A percentile compares a stretch with the other conserved stretches of the same genome.
Evolutionary conservation across 1,140 invertebrate species (phyloP).

Genomic region (Penaeus indicus): DNA sequence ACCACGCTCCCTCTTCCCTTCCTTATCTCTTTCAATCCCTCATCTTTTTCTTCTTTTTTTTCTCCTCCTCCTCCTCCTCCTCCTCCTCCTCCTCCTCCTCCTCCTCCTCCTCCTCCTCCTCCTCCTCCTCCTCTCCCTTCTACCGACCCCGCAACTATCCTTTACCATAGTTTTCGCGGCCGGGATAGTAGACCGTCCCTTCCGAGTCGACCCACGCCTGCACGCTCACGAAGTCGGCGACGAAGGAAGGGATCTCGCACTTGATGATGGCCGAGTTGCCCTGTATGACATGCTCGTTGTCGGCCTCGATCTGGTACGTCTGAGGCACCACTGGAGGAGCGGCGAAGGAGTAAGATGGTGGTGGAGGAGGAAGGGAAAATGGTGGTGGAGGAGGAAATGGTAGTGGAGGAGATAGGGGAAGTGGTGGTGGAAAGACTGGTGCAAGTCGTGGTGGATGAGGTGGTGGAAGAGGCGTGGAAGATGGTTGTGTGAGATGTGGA

Average conservation of each 20-base stretch:
- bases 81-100: too few relatives aligned
- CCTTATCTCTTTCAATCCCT: too few relatives aligned
- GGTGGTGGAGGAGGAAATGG: neutral
- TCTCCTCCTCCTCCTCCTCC: too few relatives aligned
- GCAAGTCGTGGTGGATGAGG: neutral
- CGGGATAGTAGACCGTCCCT: constrained; percentile 76
- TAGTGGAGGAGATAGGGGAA: neutral
- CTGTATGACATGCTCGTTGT: constrained; percentile 78
- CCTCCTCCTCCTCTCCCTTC: too few relatives aligned
- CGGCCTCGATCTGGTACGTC: constrained; percentile 69
- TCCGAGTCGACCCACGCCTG: constrained; percentile 89
- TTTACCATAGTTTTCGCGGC: neutral
- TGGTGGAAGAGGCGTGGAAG: neutral
- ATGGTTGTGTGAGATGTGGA: too few relatives aligned
- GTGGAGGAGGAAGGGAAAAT: neutral
- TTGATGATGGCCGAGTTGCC: constrained; percentile 71
- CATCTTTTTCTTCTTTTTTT: too few relatives aligned
- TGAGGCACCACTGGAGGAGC: constrained; percentile 65
- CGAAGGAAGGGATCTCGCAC: constrained; percentile 73
- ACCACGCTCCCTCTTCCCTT: too few relatives aligned
- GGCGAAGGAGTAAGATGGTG: neutral
- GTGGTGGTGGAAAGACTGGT: neutral
- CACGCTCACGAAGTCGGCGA: constrained; percentile 91
- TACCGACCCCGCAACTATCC: neutral
- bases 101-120: too few relatives aligned